Evolutionary conservation across 2,797 vertebrate species (phyloP).

Genomic region (Australoheros facetus): DNA sequence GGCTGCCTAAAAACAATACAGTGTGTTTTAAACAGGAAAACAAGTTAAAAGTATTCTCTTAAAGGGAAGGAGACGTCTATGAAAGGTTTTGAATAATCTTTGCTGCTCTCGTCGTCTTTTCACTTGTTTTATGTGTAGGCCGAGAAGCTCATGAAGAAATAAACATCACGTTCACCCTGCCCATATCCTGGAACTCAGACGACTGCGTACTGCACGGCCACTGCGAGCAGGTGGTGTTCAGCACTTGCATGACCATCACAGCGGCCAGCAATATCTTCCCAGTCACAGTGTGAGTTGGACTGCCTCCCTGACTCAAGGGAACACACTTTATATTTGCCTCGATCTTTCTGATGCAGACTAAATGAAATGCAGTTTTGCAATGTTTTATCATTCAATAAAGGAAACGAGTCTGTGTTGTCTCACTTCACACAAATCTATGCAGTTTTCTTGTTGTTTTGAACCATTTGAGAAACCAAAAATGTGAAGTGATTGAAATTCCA

Average conservation of each 20-base stretch:
- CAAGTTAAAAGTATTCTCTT: no score
- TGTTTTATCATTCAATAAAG: not conserved
- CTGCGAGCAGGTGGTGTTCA: constrained; percentile 97
- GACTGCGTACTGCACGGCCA: constrained; percentile 95
- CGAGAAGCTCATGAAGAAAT: constrained; percentile 96
- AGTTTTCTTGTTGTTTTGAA: not conserved
- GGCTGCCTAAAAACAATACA: not conserved
- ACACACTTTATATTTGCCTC: constrained; percentile 5
- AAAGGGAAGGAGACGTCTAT: not conserved
- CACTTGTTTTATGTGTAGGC: constrained; percentile 75
- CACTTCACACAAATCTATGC: not conserved
- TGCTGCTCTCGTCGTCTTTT: not conserved
- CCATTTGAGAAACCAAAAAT: not conserved
- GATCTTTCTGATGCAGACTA: not conserved
- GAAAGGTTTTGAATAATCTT: not conserved
- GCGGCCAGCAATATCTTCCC: constrained; percentile 91
- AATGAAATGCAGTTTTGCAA: not conserved
- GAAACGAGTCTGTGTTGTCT: not conserved
- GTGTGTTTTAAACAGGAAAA: not conserved
- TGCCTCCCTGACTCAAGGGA: constrained; percentile 10
- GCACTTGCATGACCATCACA: constrained; percentile 95
- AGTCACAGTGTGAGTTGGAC: constrained; percentile 93
- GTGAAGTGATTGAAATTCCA: not conserved
- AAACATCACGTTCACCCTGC: constrained; percentile 96
- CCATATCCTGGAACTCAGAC: constrained; percentile 93